These are phyloP conservation scores for Meloidogyne exigua DNA, from an alignment of 1,140 invertebrate genomes.

Conservation along the genomic window DNA sequence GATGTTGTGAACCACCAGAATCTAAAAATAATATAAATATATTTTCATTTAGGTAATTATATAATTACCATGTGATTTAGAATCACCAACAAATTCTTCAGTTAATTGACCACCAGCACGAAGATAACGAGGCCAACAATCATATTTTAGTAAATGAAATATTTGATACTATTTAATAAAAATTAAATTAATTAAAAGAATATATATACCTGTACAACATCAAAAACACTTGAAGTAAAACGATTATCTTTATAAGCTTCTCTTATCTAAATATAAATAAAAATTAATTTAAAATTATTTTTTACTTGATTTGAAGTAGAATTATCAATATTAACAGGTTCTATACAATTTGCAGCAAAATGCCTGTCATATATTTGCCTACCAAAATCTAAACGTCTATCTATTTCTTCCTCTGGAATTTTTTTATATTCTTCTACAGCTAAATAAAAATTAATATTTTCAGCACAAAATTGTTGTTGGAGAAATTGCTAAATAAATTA, in stretches of 20 bases:
- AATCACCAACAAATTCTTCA: constrained; percentile 35
- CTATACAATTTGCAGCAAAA: constrained; percentile 58
- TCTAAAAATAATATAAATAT: neutral
- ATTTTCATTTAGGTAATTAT: neutral
- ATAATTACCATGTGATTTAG: constrained; percentile 16
- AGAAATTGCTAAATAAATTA: constrained; percentile 50
- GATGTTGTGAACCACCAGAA: constrained; percentile 25
- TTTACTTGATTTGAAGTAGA: constrained; percentile 50
- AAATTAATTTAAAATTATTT: neutral
- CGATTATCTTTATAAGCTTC: constrained; percentile 48
- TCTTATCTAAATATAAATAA: constrained; percentile 29
- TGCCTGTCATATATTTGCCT: constrained; percentile 57
- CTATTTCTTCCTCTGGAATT: constrained; percentile 44
- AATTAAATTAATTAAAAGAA: neutral
- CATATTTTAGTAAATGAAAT: constrained; percentile 61
- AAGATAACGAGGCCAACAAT: constrained; percentile 60
- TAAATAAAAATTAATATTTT: constrained; percentile 62
- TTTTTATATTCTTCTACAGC: constrained; percentile 60
- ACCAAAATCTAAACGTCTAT: constrained; percentile 26
- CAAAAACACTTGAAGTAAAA: constrained; percentile 53
- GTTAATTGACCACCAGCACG: constrained; percentile 50
- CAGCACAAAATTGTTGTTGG: constrained; percentile 61
- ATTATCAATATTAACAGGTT: constrained; percentile 62
- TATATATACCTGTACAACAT: constrained; percentile 49
- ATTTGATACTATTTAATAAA: constrained; percentile 41